Evolutionary conservation across 2,888 invertebrate genomes (phyloP), one percentile per base, ranked within the genome.

Genomic region (Julus scanicus): DNA sequence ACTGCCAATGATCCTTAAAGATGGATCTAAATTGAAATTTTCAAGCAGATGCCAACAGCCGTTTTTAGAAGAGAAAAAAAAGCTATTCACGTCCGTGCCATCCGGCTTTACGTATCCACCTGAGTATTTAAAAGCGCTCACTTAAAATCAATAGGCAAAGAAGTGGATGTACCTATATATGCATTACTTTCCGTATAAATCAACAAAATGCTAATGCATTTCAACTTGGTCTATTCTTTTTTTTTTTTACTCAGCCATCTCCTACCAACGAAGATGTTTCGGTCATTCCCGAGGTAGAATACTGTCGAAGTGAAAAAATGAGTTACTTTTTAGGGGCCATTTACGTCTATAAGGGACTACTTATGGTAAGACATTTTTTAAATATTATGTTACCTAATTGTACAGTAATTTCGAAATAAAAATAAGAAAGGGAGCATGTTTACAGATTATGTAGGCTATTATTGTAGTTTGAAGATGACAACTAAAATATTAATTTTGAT

Each of bases 341-440:
- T 91, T 99, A 99, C 93, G 98, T 97, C 17, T 99, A 98, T 92
- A 99, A 99, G 92, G 99, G 99, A 89, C 94, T 99, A 85, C 93
- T 99, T 49, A 95, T 99, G 97, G 99, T 99, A 44, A 85, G 85
- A 5, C 80, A 37, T 29, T 6, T 13, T 29, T 29, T 29, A 29
- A 29, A 29, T 29, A 29, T 29, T 29, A 29, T 29, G 1, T 29
- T 29, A 29, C 29, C 29, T 29, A 29, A 29, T 29, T 29, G 29
- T 29, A 29, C 29, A 29, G 29, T 29, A 29, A 29, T 29, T 29
- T 29, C 29, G 29, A 29, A 29, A 29, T 29, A 29, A 29, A 29
- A 29, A 29, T 29, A 29, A 29, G 29, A 29, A 29, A 29, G 29
- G 29, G 0, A 29, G 29, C 29, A 29, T 29, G 29, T 29, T 29